Evolutionary conservation across 2,113 vertebrate species (phyloP).

Genomic region (Myanophis thanlyinensis): DNA sequence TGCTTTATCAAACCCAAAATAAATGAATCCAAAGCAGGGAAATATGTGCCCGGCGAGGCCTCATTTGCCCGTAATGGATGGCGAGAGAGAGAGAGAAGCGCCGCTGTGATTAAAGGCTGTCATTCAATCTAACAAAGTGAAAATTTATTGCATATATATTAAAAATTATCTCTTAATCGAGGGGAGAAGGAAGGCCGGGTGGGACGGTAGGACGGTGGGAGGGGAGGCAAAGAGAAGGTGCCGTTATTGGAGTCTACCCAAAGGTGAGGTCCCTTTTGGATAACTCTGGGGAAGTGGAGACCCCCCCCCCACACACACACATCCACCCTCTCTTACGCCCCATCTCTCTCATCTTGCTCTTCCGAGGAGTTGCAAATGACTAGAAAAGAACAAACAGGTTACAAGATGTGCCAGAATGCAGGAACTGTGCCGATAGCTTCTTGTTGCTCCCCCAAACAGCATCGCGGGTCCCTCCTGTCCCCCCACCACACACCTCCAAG

Average conservation of each 20-base stretch:
- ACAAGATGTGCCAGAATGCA: constrained; percentile 47
- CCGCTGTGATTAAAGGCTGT: constrained; percentile 99
- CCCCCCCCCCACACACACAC: constrained; percentile 27
- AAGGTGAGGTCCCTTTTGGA: constrained; percentile 94
- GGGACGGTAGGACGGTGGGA: no score
- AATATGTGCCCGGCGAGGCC: constrained; percentile 81
- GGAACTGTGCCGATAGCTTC: background rate
- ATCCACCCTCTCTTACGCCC: background rate
- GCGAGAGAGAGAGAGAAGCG: constrained; percentile 95
- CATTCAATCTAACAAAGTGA: constrained; percentile 99
- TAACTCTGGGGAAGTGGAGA: constrained; percentile 50
- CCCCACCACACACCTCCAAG: constrained; percentile 60
- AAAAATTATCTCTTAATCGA: constrained; percentile 99
- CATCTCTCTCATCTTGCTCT: background rate
- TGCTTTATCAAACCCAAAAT: constrained; percentile 93
- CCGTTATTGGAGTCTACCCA: constrained; percentile 95
- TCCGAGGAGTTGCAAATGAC: background rate
- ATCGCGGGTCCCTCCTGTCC: constrained; percentile 44
- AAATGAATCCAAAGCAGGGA: constrained; percentile 94
- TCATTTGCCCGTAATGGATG: constrained; percentile 96
- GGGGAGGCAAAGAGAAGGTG: constrained; percentile 48
- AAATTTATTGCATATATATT: constrained; percentile 99
- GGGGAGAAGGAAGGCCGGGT: constrained; percentile 75
- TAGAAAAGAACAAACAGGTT: background rate
- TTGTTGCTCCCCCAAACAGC: constrained; percentile 44